Evolutionary conservation across 2,113 vertebrate genomes (phyloP).

Genomic region (Callipepla californica): DNA sequence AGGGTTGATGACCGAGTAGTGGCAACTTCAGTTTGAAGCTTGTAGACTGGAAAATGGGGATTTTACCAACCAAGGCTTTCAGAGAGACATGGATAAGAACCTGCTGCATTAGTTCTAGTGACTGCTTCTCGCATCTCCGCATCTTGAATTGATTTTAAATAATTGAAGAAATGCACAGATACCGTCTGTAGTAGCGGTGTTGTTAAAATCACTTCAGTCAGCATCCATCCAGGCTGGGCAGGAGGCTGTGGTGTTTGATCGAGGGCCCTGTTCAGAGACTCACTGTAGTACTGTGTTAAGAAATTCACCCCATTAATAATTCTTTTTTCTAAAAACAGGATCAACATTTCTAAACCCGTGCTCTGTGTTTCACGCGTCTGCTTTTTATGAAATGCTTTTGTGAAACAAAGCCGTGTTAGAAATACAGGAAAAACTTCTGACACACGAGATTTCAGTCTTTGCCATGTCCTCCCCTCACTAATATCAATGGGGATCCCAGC

Average conservation of each 20-base stretch:
- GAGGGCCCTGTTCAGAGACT: constrained; percentile 44
- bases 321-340: constrained; percentile 14
- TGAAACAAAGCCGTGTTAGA: not conserved
- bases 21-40: not conserved
- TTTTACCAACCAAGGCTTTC: not conserved
- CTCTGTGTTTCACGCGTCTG: not conserved
- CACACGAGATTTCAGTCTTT: not conserved
- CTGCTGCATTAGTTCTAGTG: constrained; percentile 11
- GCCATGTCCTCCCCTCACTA: not conserved
- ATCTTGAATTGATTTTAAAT: constrained; percentile 58
- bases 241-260: constrained; percentile 46
- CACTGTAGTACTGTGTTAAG: constrained; percentile 11
- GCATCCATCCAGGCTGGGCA: constrained; percentile 72
- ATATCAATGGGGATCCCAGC: not conserved
- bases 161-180: constrained; percentile 45
- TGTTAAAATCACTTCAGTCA: constrained; percentile 61
- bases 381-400: not conserved
- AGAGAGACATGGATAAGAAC: not conserved
- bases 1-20: not conserved
- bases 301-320: constrained; percentile 26
- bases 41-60: not conserved
- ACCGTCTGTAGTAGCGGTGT: constrained; percentile 43
- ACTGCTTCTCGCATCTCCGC: constrained; percentile 36
- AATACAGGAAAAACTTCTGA: not conserved
- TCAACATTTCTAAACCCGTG: not conserved